A percentile compares a stretch with the other conserved stretches of the same genome.
Evolutionary conservation across 2,888 invertebrate genomes (phyloP).

Genomic region (Hedya salicella): DNA sequence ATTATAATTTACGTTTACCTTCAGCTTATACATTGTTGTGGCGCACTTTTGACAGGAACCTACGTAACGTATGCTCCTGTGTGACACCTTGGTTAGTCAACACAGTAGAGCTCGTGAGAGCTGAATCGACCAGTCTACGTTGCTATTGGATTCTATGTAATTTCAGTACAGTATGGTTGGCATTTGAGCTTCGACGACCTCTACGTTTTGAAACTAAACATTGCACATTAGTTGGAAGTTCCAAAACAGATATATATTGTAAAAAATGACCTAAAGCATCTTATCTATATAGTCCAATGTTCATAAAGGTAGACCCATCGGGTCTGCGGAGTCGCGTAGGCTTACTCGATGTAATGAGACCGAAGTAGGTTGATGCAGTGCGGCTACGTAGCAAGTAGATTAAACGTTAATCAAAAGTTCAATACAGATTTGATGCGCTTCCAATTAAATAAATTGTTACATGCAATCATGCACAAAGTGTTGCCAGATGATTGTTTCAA

Average conservation of each 20-base stretch:
- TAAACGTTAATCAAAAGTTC: slow-evolving; percentile 21
- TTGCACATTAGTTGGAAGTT: slow-evolving; percentile 1
- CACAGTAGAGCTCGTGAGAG: background rate
- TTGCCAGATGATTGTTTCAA: slow-evolving; percentile 52
- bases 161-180: background rate
- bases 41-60: background rate
- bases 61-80: background rate
- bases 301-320: background rate
- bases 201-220: background rate
- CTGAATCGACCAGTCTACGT: background rate
- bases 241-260: background rate
- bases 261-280: background rate
- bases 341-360: background rate
- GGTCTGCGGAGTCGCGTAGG: background rate
- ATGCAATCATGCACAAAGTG: slow-evolving; percentile 50
- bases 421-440: slow-evolving; percentile 38
- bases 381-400: slow-evolving; percentile 15
- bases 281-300: background rate
- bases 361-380: background rate
- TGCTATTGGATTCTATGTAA: background rate
- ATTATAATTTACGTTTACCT: background rate
- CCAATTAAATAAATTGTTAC: slow-evolving; percentile 37
- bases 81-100: background rate
- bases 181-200: background rate
- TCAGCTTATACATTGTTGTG: background rate